Evolutionary conservation across 2,113 vertebrate genomes (phyloP).

Genomic region (Neofelis nebulosa): DNA sequence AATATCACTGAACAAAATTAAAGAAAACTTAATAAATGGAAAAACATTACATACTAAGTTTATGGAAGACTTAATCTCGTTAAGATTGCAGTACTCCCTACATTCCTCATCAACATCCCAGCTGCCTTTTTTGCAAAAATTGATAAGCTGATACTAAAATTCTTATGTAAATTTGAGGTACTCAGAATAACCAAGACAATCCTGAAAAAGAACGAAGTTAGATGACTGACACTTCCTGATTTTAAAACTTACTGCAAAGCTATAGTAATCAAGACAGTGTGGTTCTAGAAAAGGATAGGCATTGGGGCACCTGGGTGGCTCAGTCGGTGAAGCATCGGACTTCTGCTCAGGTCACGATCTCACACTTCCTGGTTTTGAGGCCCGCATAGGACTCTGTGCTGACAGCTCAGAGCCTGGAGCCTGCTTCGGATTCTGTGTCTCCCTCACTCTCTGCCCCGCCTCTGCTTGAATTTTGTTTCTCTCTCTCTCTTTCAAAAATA

Average conservation of each 20-base stretch:
- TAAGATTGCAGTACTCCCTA: neutral
- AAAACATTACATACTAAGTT: neutral
- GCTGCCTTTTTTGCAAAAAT: neutral
- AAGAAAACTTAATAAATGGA: neutral
- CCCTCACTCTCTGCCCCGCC: too few relatives aligned
- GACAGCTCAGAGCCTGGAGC: too few relatives aligned
- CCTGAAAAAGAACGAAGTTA: neutral
- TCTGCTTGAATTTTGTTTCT: too few relatives aligned
- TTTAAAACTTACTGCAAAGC: neutral
- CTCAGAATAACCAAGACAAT: neutral
- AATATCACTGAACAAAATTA: neutral
- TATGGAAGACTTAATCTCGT: neutral
- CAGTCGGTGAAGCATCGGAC: too few relatives aligned
- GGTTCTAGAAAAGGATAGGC: neutral
- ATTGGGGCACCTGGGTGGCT: too few relatives aligned
- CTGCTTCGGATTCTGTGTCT: too few relatives aligned
- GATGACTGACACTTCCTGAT: neutral
- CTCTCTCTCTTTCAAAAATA: too few relatives aligned
- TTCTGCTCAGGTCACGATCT: too few relatives aligned
- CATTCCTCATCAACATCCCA: neutral
- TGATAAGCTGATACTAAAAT: neutral
- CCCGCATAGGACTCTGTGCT: too few relatives aligned
- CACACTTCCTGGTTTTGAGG: too few relatives aligned
- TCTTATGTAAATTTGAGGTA: neutral
- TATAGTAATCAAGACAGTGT: neutral